Percentiles rank a stretch among this genome's conserved stretches.
These are phyloP conservation scores for Crambe crambe DNA, from an alignment of 37 sponge, comb jelly and placozoan genomes.

Conservation along the genomic window DNA sequence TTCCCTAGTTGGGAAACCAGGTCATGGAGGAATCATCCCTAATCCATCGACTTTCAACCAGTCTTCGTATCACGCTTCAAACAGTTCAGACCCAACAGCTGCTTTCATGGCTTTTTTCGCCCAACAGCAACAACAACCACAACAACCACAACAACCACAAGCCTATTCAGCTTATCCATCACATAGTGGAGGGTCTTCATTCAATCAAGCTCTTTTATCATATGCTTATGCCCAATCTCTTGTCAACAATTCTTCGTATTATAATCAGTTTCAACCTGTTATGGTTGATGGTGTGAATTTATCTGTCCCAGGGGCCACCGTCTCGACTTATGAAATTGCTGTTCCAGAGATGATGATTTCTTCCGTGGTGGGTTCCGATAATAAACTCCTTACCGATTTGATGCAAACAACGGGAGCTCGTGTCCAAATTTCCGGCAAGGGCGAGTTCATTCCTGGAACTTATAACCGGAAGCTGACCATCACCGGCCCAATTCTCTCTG, in stretches of 20 bases:
- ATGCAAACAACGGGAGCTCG: constrained; percentile 58
- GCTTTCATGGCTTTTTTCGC: constrained; percentile 22
- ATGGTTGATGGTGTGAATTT: constrained; percentile 72
- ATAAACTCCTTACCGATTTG: constrained; percentile 60
- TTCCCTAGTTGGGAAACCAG: not conserved
- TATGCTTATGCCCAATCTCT: constrained; percentile 60
- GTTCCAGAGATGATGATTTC: constrained; percentile 75
- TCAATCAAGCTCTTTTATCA: constrained; percentile 38
- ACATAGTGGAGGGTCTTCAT: not conserved
- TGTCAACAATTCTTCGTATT: constrained; percentile 31
- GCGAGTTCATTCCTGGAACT: constrained; percentile 88
- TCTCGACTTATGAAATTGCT: constrained; percentile 75
- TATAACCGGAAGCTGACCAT: constrained; percentile 81
- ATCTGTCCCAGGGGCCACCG: constrained; percentile 68
- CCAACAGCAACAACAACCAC: constrained; percentile 28
- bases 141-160: constrained; percentile 4
- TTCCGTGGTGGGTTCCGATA: constrained; percentile 56
- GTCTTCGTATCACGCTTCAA: not conserved
- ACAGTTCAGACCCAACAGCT: constrained; percentile 16
- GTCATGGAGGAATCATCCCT: not conserved
- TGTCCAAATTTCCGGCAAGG: constrained; percentile 66
- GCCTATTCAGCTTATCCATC: not conserved
- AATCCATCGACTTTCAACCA: not conserved
- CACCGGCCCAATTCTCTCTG: constrained; percentile 64
- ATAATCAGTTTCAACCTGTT: constrained; percentile 31